A percentile compares a stretch with the other conserved stretches of the same genome.
Evolutionary conservation across 2,888 invertebrate species (phyloP).

Genomic region (Lasius platythorax): DNA sequence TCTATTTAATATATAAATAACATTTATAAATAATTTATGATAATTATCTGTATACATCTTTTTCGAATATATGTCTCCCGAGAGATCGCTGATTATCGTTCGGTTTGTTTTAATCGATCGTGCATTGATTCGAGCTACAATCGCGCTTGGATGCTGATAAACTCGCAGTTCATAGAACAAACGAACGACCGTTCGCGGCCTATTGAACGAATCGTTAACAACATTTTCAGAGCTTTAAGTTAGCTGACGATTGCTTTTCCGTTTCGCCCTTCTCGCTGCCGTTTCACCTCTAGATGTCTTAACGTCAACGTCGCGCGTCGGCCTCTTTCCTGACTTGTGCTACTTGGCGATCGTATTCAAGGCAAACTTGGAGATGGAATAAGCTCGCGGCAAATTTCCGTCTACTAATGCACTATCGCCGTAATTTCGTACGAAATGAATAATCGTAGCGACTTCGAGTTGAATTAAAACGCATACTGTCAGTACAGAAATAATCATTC

Average conservation of each 20-base stretch:
- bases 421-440: constrained; percentile 25
- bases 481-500: background rate
- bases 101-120: constrained; percentile 26
- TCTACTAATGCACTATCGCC: constrained; percentile 5
- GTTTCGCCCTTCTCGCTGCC: background rate
- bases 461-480: constrained; percentile 9
- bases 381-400: background rate
- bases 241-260: constrained; percentile 14
- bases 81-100: background rate
- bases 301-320: background rate
- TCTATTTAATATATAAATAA: background rate
- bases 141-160: constrained; percentile 8
- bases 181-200: background rate
- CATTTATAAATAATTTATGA: background rate
- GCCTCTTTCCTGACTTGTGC: constrained; percentile 15
- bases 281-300: background rate
- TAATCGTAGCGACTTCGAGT: background rate
- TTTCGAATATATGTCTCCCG: background rate
- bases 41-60: background rate
- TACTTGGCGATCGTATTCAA: constrained; percentile 14
- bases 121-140: constrained; percentile 6
- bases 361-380: background rate
- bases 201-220: constrained; percentile 23
- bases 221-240: constrained; percentile 30
- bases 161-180: constrained; percentile 22